Evolutionary conservation across 2,113 vertebrate species (phyloP).

Genomic region (Megatriorchis doriae): DNA sequence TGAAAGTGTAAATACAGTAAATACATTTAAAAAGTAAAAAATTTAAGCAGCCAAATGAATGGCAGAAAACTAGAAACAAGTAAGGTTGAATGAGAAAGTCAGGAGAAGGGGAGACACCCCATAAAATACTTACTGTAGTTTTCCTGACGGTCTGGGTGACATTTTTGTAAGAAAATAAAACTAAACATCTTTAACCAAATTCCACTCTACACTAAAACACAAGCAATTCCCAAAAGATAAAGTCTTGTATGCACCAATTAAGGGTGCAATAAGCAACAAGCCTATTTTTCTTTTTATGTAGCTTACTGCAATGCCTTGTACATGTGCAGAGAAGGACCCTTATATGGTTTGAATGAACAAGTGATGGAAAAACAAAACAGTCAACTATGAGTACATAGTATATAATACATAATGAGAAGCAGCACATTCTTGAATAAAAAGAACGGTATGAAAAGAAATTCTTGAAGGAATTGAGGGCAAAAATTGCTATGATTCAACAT

Average conservation of each 20-base stretch:
- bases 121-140: constrained; percentile 15
- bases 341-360: neutral
- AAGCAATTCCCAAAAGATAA: neutral
- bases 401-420: neutral
- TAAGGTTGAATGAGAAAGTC: neutral
- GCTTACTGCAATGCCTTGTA: neutral
- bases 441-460: neutral
- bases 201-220: neutral
- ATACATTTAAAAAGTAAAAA: neutral
- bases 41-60: neutral
- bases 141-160: neutral
- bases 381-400: neutral
- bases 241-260: neutral
- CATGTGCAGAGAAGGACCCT: neutral
- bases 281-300: neutral
- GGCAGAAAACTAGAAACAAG: neutral
- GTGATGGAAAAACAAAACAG: neutral
- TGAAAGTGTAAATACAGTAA: neutral
- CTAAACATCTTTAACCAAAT: neutral
- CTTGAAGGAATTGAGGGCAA: neutral
- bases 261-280: neutral
- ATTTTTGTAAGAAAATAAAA: constrained; percentile 11
- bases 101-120: neutral
- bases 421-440: neutral
- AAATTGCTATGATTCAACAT: neutral